phyloP scores from a whole-genome alignment of 2,888 invertebrate species.

The Steromphala cineraria region DNA sequence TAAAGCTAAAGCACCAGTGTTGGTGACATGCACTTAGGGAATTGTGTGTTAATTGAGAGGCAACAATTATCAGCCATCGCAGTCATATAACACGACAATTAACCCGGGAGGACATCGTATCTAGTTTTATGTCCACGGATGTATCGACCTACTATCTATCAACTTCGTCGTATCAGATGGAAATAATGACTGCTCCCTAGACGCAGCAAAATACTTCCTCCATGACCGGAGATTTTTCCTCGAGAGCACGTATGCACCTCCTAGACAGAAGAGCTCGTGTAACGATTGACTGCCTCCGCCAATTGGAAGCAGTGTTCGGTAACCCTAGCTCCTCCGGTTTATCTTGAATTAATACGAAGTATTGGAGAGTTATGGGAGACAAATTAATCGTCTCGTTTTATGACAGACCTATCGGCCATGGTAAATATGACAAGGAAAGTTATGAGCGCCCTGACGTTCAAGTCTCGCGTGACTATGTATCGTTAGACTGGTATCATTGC shows the following conservation, averaged over 20 bases:
- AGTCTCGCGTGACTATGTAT: conserved; percentile 9
- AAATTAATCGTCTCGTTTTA: conserved; percentile 14
- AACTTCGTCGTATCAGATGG: not conserved
- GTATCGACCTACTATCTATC: not conserved
- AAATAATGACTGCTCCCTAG: conserved; percentile 13
- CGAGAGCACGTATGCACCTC: not conserved
- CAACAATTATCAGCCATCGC: not conserved
- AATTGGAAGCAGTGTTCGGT: not conserved
- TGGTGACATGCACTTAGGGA: not conserved
- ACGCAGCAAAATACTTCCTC: not conserved
- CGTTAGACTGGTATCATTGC: conserved; percentile 13
- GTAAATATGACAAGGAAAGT: conserved; percentile 7
- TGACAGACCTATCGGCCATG: conserved; percentile 7
- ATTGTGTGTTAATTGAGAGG: not conserved
- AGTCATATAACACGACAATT: not conserved
- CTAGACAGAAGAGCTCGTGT: not conserved
- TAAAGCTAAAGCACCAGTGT: too few relatives aligned
- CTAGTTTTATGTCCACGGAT: not conserved
- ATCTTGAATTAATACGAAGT: not conserved
- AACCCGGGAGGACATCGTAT: not conserved
- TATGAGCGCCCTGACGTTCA: not conserved
- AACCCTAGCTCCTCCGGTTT: not conserved
- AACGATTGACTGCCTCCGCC: not conserved
- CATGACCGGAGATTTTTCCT: not conserved
- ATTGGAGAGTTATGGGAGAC: not conserved